These are phyloP conservation scores for Anneissia japonica DNA, from an alignment of 35 echinoderm and acorn worm species.

Conservation along the genomic window DNA sequence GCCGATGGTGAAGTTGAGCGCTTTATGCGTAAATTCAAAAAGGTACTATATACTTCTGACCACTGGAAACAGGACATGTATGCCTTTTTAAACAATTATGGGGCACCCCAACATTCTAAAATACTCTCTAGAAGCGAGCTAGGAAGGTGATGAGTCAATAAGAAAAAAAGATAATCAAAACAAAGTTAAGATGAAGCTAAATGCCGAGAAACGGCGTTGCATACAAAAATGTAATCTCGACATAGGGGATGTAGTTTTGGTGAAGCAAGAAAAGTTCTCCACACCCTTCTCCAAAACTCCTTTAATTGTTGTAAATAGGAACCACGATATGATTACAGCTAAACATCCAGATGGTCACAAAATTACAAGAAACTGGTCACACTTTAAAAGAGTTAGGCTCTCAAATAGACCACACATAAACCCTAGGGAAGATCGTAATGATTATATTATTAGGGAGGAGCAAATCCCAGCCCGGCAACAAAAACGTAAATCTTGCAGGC, in stretches of 20 bases:
- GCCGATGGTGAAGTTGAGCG: slow-evolving; percentile 70
- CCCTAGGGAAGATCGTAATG: no score
- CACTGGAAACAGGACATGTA: slow-evolving; percentile 70
- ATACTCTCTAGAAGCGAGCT: slow-evolving; percentile 16
- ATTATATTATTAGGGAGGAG: no score
- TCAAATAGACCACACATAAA: no score
- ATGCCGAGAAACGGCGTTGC: not conserved
- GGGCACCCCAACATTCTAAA: slow-evolving; percentile 53
- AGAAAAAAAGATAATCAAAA: not conserved
- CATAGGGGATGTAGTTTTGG: not conserved
- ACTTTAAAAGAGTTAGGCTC: not conserved
- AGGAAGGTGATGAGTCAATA: not conserved
- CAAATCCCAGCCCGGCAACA: no score
- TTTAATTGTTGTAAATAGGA: not conserved
- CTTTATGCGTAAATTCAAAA: slow-evolving; percentile 73
- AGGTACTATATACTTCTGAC: slow-evolving; percentile 33
- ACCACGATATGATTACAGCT: not conserved
- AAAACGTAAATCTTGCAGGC: no score
- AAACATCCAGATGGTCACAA: not conserved
- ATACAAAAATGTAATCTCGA: not conserved
- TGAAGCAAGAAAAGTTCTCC: not conserved
- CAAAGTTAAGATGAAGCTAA: not conserved
- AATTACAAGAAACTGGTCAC: not conserved
- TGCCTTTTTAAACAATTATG: slow-evolving; percentile 54
- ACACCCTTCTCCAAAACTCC: not conserved